A percentile compares a stretch with the other conserved stretches of the same genome.
Evolutionary conservation across 2,113 vertebrate species (phyloP).

Genomic region (Periophthalmus modestus): DNA sequence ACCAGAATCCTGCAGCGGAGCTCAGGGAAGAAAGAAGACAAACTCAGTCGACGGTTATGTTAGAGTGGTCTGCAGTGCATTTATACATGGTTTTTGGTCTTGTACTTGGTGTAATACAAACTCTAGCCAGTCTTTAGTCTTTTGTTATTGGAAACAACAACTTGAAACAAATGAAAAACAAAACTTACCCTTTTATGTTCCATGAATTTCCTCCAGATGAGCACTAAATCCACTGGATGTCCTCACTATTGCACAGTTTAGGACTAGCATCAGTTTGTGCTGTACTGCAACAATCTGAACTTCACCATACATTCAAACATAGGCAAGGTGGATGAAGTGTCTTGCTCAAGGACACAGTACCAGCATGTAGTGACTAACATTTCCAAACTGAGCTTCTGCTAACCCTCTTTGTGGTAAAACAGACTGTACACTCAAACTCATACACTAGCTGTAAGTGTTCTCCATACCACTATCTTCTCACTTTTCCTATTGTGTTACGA

Average conservation of each 20-base stretch:
- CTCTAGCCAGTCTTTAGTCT: background rate
- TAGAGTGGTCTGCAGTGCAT: background rate
- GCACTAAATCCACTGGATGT: too few relatives aligned
- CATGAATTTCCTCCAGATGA: too few relatives aligned
- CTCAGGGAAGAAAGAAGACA: slow-evolving; percentile 24
- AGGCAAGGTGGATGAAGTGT: too few relatives aligned
- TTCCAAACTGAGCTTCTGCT: background rate
- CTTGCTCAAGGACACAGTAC: too few relatives aligned
- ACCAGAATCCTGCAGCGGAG: slow-evolving; percentile 45
- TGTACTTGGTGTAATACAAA: background rate
- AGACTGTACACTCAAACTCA: slow-evolving; percentile 1
- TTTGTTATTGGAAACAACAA: background rate
- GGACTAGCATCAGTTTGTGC: too few relatives aligned
- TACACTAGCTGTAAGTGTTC: slow-evolving; percentile 18
- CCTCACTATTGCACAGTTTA: too few relatives aligned
- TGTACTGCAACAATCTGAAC: too few relatives aligned
- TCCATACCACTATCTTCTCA: slow-evolving; percentile 63
- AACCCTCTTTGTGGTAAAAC: slow-evolving; percentile 13
- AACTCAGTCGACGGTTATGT: slow-evolving; percentile 16
- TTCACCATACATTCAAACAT: too few relatives aligned
- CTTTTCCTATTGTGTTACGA: slow-evolving; percentile 77
- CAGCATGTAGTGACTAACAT: background rate
- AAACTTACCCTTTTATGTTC: too few relatives aligned
- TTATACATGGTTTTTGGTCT: background rate
- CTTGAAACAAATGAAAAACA: too few relatives aligned